phyloP scores from a whole-genome alignment of 2,113 vertebrate genomes.

The Vombatus ursinus region DNA sequence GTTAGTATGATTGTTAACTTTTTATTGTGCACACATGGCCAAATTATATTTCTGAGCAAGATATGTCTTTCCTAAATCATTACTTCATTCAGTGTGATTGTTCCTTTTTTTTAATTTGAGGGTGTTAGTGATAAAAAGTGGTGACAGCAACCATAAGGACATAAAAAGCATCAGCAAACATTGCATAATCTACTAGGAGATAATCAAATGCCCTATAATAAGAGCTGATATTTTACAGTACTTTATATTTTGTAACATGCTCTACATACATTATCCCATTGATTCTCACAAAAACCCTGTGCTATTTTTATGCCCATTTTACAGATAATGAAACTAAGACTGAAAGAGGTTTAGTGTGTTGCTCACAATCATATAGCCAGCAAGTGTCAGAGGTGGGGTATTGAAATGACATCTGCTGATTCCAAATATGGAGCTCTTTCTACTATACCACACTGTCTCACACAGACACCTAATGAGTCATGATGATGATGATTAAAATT shows the following conservation, averaged over 20 bases:
- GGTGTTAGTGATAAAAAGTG: not conserved
- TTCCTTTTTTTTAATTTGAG: not conserved
- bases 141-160: constrained; percentile 3
- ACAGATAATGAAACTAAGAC: not conserved
- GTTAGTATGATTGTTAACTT: not conserved
- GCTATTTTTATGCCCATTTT: not conserved
- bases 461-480: not conserved
- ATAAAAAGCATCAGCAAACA: constrained; percentile 10
- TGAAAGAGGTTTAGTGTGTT: no score
- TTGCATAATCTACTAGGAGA: constrained; percentile 11
- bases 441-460: not conserved
- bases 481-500: not conserved
- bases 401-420: not conserved
- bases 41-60: not conserved
- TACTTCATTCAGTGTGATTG: not conserved
- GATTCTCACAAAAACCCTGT: not conserved
- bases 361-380: not conserved
- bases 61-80: not conserved
- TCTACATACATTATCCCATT: not conserved
- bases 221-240: not conserved
- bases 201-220: not conserved
- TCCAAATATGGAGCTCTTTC: not conserved
- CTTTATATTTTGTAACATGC: not conserved
- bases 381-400: not conserved
- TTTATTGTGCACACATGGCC: not conserved